A percentile compares a stretch with the other conserved stretches of the same genome.
Evolutionary conservation across 2,113 vertebrate species (phyloP).

Genomic region (Sebastes fasciatus): DNA sequence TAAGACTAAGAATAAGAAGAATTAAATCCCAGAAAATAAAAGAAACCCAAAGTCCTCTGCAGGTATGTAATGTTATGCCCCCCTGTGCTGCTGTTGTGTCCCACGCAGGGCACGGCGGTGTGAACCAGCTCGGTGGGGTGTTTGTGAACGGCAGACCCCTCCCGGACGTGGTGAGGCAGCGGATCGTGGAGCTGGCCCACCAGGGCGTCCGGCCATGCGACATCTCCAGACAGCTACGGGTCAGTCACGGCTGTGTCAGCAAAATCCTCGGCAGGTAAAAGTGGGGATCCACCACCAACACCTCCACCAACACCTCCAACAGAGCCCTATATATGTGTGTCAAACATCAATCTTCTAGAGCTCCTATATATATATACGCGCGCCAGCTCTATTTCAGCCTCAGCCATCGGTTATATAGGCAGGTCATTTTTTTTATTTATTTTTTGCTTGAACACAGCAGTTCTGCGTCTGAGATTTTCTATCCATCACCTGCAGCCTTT

Average conservation of each 20-base stretch:
- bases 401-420: slow-evolving; percentile 75
- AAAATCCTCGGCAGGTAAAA: slow-evolving; percentile 99
- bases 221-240: slow-evolving; percentile 98
- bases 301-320: slow-evolving; percentile 19
- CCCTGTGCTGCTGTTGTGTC: slow-evolving; percentile 84
- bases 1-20: not conserved
- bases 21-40: not conserved
- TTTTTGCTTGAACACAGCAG: slow-evolving; percentile 68
- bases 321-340: slow-evolving; percentile 57
- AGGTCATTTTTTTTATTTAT: slow-evolving; percentile 58
- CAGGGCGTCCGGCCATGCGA: slow-evolving; percentile 99
- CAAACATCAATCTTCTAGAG: slow-evolving; percentile 78
- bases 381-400: slow-evolving; percentile 74
- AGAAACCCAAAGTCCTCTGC: slow-evolving; percentile 62
- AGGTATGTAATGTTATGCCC: slow-evolving; percentile 88
- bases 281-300: slow-evolving; percentile 68
- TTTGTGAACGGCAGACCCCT: slow-evolving; percentile 99
- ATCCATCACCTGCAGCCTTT: slow-evolving; percentile 68
- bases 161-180: slow-evolving; percentile 98
- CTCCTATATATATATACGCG: slow-evolving; percentile 49
- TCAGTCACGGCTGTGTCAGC: slow-evolving; percentile 99
- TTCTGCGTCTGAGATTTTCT: slow-evolving; percentile 66
- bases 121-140: slow-evolving; percentile 99
- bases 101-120: slow-evolving; percentile 98
- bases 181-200: slow-evolving; percentile 99